A percentile compares a stretch with the other conserved stretches of the same genome.
These are phyloP conservation scores for Telenomus remus DNA, from an alignment of 1,140 invertebrate genomes.

Conservation along the genomic window DNA sequence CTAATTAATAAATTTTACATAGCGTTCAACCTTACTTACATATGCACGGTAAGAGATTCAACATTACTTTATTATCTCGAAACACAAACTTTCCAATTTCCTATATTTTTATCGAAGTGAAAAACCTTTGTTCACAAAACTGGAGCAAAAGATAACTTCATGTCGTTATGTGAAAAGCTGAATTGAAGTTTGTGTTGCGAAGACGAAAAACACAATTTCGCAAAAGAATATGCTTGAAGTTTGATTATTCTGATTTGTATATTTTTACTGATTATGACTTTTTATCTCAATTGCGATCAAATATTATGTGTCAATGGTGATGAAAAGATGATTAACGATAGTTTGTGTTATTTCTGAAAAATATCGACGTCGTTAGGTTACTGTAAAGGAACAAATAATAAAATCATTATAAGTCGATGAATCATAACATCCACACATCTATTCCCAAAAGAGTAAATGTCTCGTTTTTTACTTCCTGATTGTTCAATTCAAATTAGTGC, in stretches of 20 bases:
- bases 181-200: slow-evolving; percentile 10
- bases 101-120: neutral
- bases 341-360: too few species aligned
- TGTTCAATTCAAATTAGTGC: neutral
- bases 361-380: neutral
- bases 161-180: neutral
- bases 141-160: slow-evolving; percentile 38
- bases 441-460: neutral
- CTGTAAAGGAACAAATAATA: neutral
- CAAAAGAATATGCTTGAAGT: neutral
- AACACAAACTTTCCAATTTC: neutral
- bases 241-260: too few species aligned
- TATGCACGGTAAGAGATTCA: slow-evolving; percentile 7
- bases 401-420: slow-evolving; percentile 1
- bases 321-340: too few species aligned
- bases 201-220: neutral
- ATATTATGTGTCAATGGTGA: too few species aligned
- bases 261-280: too few species aligned
- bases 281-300: too few species aligned
- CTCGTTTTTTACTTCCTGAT: neutral
- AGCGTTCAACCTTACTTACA: neutral
- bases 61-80: neutral
- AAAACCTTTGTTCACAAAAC: slow-evolving; percentile 5
- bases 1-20: slow-evolving; percentile 10
- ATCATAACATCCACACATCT: slow-evolving; percentile 10